These are phyloP conservation scores for Ranitomeya imitator DNA, from an alignment of 2,113 vertebrate genomes.

Conservation along the genomic window DNA sequence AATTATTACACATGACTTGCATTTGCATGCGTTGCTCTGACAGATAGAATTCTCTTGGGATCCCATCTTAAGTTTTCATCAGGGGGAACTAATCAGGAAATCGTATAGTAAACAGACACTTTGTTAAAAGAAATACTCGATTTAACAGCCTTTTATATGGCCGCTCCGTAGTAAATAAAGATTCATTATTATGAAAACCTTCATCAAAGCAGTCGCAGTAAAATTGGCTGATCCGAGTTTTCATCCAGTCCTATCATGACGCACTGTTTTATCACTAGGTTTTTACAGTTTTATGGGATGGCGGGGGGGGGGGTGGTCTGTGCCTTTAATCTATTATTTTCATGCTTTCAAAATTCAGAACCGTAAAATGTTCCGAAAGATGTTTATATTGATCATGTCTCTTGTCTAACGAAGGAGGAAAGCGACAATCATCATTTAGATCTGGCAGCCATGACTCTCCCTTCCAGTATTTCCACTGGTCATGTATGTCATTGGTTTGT, in stretches of 20 bases:
- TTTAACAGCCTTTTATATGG: neutral
- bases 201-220: neutral
- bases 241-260: neutral
- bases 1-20: constrained; percentile 33
- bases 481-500: neutral
- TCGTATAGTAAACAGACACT: neutral
- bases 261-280: neutral
- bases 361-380: too few relatives aligned
- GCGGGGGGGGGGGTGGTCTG: too few relatives aligned
- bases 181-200: constrained; percentile 7
- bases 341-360: too few relatives aligned
- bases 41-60: neutral
- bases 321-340: neutral
- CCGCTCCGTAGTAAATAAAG: neutral
- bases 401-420: too few relatives aligned
- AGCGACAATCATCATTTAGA: too few relatives aligned
- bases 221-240: neutral
- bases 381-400: too few relatives aligned
- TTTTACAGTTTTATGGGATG: too few relatives aligned
- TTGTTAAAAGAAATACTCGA: neutral
- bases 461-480: too few relatives aligned
- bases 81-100: neutral
- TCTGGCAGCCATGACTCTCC: neutral
- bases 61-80: neutral
- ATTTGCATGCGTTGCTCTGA: neutral